Percentiles rank a stretch among this genome's conserved stretches.
Conservation (phyloP, 1,140 invertebrate genomes). For the Thaumetopoea pityocampa region DNA sequence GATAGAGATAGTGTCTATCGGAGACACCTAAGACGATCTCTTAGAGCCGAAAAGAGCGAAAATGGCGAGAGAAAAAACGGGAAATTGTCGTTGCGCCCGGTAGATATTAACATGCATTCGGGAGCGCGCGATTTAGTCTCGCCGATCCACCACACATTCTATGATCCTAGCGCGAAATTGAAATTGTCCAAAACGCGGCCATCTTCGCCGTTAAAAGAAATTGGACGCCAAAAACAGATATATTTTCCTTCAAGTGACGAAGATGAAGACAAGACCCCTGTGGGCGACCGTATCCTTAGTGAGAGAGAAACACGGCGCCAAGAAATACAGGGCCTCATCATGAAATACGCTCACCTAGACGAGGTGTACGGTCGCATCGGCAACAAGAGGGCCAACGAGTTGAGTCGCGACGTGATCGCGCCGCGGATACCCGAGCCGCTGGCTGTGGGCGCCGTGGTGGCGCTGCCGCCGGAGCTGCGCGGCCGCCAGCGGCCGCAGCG, state of each 20-base stretch:
- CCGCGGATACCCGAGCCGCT: conserved; percentile 59
- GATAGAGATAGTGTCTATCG: conserved; percentile 72
- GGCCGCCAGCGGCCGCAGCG: conserved; percentile 58
- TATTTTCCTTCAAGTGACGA: conserved; percentile 68
- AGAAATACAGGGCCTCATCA: conserved; percentile 87
- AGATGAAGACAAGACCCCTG: conserved; percentile 74
- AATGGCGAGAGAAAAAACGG: conserved; percentile 55
- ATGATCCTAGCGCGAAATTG: conserved; percentile 40
- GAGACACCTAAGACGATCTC: conserved; percentile 62
- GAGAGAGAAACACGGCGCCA: conserved; percentile 86
- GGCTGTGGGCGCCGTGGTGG: conserved; percentile 50
- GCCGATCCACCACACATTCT: conserved; percentile 30
- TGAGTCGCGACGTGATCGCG: conserved; percentile 21
- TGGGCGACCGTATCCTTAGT: conserved; percentile 75
- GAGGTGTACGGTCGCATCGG: conserved; percentile 77
- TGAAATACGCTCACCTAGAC: conserved; percentile 85
- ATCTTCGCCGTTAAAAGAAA: conserved; percentile 47
- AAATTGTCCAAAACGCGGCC: conserved; percentile 57
- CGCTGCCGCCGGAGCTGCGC: conserved; percentile 60
- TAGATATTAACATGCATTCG: conserved; percentile 67
- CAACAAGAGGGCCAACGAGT: conserved; percentile 43
- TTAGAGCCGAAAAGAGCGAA: conserved; percentile 75
- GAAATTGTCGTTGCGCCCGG: conserved; percentile 67
- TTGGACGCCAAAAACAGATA: conserved; percentile 71
- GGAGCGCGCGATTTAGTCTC: conserved; percentile 58